phyloP scores from a whole-genome alignment of 2,888 invertebrate genomes.

The Cryptophagus acutangulus region DNA sequence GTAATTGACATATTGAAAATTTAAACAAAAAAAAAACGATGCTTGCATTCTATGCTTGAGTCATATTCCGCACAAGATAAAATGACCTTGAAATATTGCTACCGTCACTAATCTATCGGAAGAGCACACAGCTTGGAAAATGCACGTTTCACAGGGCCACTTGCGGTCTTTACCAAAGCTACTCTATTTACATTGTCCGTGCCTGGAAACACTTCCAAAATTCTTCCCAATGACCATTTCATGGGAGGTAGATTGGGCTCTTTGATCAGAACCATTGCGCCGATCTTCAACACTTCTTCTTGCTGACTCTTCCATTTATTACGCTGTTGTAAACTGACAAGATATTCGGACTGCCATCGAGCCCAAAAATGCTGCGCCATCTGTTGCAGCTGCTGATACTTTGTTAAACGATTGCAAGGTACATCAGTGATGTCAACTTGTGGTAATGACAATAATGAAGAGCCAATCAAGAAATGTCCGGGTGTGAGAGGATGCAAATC shows the following conservation, averaged over 20 bases:
- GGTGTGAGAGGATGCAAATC: conserved; percentile 27
- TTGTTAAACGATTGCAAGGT: conserved; percentile 17
- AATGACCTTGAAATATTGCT: too few species aligned
- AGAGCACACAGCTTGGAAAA: too few species aligned
- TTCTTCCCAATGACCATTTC: conserved; percentile 8
- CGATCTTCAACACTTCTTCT: conserved; percentile 5
- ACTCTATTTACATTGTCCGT: conserved; percentile 5
- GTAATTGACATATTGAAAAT: too few species aligned
- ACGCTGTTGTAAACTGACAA: conserved; percentile 10
- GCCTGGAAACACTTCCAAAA: conserved; percentile 6
- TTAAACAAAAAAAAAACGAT: too few species aligned
- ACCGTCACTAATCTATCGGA: too few species aligned
- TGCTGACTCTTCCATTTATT: conserved; percentile 7
- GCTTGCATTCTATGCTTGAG: too few species aligned
- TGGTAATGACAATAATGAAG: conserved; percentile 13
- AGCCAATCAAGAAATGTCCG: conserved; percentile 29
- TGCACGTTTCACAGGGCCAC: conserved; percentile 3
- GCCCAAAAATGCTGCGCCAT: conserved; percentile 9
- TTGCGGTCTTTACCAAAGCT: conserved; percentile 3
- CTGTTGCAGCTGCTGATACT: conserved; percentile 6
- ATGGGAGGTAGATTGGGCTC: conserved; percentile 8
- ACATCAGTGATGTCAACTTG: conserved; percentile 17
- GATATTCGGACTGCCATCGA: conserved; percentile 8
- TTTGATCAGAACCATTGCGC: conserved; percentile 3
- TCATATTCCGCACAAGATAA: too few species aligned